Evolutionary conservation across 2,888 invertebrate genomes (phyloP), one percentile per base, ranked within the genome.

Genomic region (Stegophylla sp.): DNA sequence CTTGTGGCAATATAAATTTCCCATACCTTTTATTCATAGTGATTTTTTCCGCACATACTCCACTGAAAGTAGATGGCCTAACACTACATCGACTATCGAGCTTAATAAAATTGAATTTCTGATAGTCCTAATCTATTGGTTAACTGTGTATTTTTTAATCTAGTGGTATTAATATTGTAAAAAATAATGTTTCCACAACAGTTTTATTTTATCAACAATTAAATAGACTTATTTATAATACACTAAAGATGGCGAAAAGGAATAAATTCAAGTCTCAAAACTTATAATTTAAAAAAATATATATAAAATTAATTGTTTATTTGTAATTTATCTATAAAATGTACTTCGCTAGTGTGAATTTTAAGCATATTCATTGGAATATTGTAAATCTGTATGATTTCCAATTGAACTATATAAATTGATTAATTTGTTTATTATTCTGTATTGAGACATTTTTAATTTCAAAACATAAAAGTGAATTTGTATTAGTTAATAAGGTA

Each of bases 171-270:
- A 5, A 34, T 7, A 34, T 34, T 53, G 51, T 66, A 53, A 64
- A 76, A 64, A 66, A 76, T 41, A 76, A 76, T 41, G 3, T 53
- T 66, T 43, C 64, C 64, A 76, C 26, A 66, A 43, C 43, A 64
- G 43, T 76, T 51, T 2, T 23, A 28, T 34, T 34, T 34, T 5
- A 34, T 64, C 63, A 64, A 45, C 20, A 28, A 28, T 56, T n/a
- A 48, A 75, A 76, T 53, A 73, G 45, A 12, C 53, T 66, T 66
- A 26, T 76, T 66, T 43, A 26, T 26, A 53, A n/a, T 53, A 23
- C 41, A 64, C 51, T 23, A 20, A 13, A 64, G 13, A 15, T 26
- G 28, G 20, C 20, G 0, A n/a, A n/a, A 53, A 53, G n/a, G 3
- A 56, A n/a, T n/a, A 56, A 56, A 56, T 56, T n/a, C 12, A 12